Percentiles rank a stretch among this genome's conserved stretches.
These are phyloP conservation scores for Goniozus legneri DNA, from an alignment of 1,140 invertebrate genomes.

Conservation along the genomic window DNA sequence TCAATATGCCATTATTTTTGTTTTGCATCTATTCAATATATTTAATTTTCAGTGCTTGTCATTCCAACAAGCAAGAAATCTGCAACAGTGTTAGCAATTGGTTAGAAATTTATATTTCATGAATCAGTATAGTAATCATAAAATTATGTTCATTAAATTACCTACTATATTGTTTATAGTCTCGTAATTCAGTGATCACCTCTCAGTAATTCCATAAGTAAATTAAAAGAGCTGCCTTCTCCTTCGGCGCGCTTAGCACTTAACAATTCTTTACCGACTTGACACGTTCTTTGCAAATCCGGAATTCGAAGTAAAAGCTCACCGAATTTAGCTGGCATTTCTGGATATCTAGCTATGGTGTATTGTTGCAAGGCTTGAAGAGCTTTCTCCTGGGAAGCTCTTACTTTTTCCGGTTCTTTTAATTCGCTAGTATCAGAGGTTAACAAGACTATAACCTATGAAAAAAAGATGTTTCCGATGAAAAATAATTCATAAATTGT, in stretches of 20 bases:
- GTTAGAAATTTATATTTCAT: not conserved
- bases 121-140: too few species aligned
- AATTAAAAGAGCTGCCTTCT: conserved; percentile 86
- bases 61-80: conserved; percentile 39
- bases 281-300: conserved; percentile 90
- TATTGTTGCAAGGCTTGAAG: conserved; percentile 90
- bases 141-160: too few species aligned
- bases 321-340: conserved; percentile 91
- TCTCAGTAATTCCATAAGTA: conserved; percentile 90
- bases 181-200: conserved; percentile 83
- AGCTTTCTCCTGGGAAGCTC: conserved; percentile 90
- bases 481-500: not conserved
- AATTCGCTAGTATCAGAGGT: conserved; percentile 92
- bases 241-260: conserved; percentile 80
- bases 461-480: conserved; percentile 6
- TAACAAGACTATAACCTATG: conserved; percentile 78
- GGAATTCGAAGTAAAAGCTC: conserved; percentile 89
- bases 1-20: conserved; percentile 24
- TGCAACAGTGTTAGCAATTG: conserved; percentile 18
- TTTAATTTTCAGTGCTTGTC: conserved; percentile 46
- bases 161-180: too few species aligned
- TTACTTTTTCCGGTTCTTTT: conserved; percentile 85
- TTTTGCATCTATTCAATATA: conserved; percentile 34
- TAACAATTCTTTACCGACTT: conserved; percentile 91
- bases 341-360: conserved; percentile 85